Evolutionary conservation across 2,113 vertebrate genomes (phyloP).

Genomic region (Trematomus loennbergii): DNA sequence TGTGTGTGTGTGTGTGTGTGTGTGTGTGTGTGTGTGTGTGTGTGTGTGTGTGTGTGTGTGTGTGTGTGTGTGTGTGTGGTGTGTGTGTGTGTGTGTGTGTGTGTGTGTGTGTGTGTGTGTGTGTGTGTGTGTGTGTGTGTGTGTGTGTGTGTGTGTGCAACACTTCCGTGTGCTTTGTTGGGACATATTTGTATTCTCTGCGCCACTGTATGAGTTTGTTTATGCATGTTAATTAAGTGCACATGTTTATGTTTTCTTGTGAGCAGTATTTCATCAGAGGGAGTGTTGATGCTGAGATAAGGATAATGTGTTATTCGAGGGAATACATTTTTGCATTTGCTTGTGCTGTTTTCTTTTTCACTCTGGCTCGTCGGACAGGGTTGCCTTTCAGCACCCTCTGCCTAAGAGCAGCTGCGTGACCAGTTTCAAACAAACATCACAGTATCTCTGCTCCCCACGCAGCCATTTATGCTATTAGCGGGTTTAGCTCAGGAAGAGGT

Average conservation of each 20-base stretch:
- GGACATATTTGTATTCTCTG: neutral
- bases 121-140: no score
- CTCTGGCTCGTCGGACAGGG: constrained; percentile 26
- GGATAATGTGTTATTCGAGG: constrained; percentile 24
- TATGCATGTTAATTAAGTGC: constrained; percentile 40
- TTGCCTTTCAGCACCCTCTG: constrained; percentile 49
- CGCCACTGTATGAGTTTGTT: neutral
- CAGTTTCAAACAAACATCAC: constrained; percentile 45
- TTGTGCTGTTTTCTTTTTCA: constrained; percentile 28
- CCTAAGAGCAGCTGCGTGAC: constrained; percentile 54
- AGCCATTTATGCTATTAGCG: constrained; percentile 46
- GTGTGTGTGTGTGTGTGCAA: neutral
- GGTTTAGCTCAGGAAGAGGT: constrained; percentile 12
- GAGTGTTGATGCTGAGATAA: constrained; percentile 51
- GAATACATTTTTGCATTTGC: constrained; percentile 22
- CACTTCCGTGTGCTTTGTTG: neutral
- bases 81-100: no score
- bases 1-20: neutral
- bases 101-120: no score
- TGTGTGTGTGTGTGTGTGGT: neutral
- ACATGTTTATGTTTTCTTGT: constrained; percentile 34
- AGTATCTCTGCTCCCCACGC: constrained; percentile 35
- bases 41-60: neutral
- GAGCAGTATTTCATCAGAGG: constrained; percentile 38
- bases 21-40: no score